Base-by-base conservation (phyloP, 2,113 vertebrate species). In the Limnothrissa miodon region DNA sequence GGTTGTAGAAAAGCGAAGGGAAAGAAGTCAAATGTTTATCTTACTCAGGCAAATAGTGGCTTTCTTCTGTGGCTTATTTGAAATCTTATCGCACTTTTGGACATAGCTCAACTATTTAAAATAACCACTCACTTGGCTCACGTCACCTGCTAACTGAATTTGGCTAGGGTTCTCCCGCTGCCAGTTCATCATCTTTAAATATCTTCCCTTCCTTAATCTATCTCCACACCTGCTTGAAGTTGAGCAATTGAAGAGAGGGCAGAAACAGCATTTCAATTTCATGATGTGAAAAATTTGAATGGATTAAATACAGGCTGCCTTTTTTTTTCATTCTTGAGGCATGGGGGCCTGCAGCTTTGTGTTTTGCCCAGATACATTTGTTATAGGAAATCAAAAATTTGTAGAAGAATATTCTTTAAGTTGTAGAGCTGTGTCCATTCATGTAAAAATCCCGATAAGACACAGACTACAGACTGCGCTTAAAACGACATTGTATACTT, bases 21-120 rank as follows among this genome's bases (percentile, higher is more conserved):
- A 83, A 83, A 83, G 59, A 86, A 85, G 86, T 89, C 85, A 89
- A 87, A 87, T 89, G 86, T 86, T 89, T 90, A 90, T 90, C 89
- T 89, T 87, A 46, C 80, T 56, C 39, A 79, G 83, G 84, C 87
- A 90, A 89, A 90, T 84, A 87, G 83, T 80, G 79, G 84, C 85
- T 87, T 90, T 87, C 85, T 89, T 89, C 86, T 83, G 82, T 70
- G 78, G 83, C 83, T 83, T 86, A 88, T 90, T 87, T 90, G 48
- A 87, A 90, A 89, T 90, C 89, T 90, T 88, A 90, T 90, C 89
- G 74, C 74, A 23, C 83, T 81, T 87, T 87, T 84, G 85, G 86
- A 82, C 87, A 87, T 83, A 87, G 84, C 80, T 87, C 83, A 84
- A 87, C 79, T 83, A 87, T 87, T 86, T 87, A 87, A 87, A 89